phyloP scores from a whole-genome alignment of 92 coral and sea anemone species.

The Galaxea fascicularis region DNA sequence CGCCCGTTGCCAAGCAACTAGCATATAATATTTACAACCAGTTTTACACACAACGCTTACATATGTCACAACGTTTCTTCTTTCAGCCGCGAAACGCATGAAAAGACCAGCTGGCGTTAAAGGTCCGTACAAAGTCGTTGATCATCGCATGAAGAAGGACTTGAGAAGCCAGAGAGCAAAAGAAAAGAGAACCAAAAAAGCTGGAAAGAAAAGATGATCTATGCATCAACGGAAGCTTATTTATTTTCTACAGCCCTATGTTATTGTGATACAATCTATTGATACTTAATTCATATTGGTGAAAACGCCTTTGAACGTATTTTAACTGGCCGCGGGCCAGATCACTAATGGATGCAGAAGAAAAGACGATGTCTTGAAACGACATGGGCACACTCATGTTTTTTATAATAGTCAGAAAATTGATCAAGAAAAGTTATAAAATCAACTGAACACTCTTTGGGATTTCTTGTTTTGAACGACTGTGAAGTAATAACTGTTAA shows the following conservation, averaged over 20 bases:
- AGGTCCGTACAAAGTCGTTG: slow-evolving; percentile 92
- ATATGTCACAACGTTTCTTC: background rate
- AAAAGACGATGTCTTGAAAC: background rate
- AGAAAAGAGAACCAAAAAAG: slow-evolving; percentile 64
- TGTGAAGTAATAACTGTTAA: no score
- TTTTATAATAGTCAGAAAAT: no score
- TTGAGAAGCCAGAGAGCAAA: slow-evolving; percentile 77
- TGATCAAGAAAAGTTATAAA: no score
- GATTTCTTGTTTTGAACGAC: no score
- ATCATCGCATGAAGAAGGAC: slow-evolving; percentile 95
- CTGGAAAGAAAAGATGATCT: slow-evolving; percentile 44
- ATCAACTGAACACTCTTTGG: no score
- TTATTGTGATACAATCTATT: background rate
- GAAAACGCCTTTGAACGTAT: background rate
- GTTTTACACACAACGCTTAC: background rate
- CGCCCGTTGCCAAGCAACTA: no score
- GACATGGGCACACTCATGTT: background rate
- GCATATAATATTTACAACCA: no score
- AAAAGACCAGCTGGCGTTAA: slow-evolving; percentile 94
- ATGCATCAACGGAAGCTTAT: background rate
- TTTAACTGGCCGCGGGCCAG: no score
- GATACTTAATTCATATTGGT: background rate
- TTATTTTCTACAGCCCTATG: background rate
- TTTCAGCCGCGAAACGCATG: slow-evolving; percentile 88
- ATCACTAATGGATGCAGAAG: background rate